Conservation (phyloP, 2,888 invertebrate genomes). For the Drosophila ustulata region DNA sequence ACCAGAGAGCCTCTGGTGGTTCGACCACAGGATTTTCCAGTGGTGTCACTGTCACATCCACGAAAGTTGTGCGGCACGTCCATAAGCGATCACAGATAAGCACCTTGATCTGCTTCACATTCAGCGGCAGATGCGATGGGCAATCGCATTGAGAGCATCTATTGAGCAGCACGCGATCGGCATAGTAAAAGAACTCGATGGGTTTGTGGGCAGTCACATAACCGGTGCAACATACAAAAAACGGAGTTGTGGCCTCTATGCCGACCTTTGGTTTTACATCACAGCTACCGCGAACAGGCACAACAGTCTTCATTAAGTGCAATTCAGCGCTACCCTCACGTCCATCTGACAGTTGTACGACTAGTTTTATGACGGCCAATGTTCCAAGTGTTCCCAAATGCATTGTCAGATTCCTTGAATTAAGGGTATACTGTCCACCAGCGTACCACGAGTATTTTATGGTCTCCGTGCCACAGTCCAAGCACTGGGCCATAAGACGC, state of each 20-base stretch:
- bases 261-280: slow-evolving; percentile 32
- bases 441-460: slow-evolving; percentile 42
- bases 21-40: slow-evolving; percentile 1
- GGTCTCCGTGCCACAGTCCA: slow-evolving; percentile 22
- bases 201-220: slow-evolving; percentile 3
- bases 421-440: background rate
- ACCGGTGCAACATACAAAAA: slow-evolving; percentile 34
- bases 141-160: slow-evolving; percentile 50
- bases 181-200: slow-evolving; percentile 41
- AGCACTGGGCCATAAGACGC: slow-evolving; percentile 26
- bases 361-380: slow-evolving; percentile 5
- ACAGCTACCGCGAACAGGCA: slow-evolving; percentile 42
- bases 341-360: background rate
- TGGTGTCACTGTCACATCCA: slow-evolving; percentile 40
- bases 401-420: background rate
- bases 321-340: slow-evolving; percentile 10
- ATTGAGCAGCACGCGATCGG: slow-evolving; percentile 40
- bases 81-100: slow-evolving; percentile 37
- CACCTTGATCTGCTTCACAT: slow-evolving; percentile 13
- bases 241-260: slow-evolving; percentile 45
- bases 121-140: slow-evolving; percentile 21
- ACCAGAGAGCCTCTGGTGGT: background rate
- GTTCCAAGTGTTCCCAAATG: slow-evolving; percentile 4
- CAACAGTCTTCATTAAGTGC: background rate
- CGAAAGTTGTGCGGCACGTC: slow-evolving; percentile 6